These are phyloP conservation scores for Macroramphosus scolopax DNA, from an alignment of 2,797 vertebrate species.

Conservation along the genomic window DNA sequence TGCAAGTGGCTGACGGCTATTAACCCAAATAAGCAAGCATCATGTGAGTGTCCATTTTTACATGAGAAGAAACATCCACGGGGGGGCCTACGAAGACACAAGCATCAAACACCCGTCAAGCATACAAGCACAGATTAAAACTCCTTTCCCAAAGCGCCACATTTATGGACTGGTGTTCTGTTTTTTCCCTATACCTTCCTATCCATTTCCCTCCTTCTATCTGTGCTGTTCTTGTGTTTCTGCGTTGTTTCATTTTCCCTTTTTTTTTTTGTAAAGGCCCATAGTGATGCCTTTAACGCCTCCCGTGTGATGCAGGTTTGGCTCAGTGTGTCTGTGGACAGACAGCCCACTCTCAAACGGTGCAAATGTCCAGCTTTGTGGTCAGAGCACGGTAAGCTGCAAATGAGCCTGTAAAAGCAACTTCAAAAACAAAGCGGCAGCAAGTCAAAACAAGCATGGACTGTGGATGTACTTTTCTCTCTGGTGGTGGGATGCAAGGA, in stretches of 20 bases:
- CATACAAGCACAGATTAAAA: constrained; percentile 74
- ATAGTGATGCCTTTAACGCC: constrained; percentile 89
- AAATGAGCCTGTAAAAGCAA: constrained; percentile 59
- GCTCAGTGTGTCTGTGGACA: constrained; percentile 92
- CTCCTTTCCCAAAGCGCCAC: constrained; percentile 63
- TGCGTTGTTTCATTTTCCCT: constrained; percentile 55
- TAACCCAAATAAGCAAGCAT: constrained; percentile 56
- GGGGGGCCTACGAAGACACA: constrained; percentile 77
- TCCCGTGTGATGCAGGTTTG: constrained; percentile 98
- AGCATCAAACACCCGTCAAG: constrained; percentile 75
- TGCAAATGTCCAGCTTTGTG: constrained; percentile 83
- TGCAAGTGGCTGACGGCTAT: constrained; percentile 56
- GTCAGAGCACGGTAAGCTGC: constrained; percentile 76
- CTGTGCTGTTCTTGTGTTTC: constrained; percentile 74
- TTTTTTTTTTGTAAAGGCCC: constrained; percentile 63
- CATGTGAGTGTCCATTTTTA: constrained; percentile 67
- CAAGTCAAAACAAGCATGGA: constrained; percentile 61
- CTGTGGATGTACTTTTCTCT: constrained; percentile 67
- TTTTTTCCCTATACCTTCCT: constrained; percentile 61
- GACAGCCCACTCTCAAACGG: constrained; percentile 90
- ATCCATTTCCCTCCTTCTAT: constrained; percentile 56
- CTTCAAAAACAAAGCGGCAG: constrained; percentile 51
- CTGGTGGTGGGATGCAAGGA: constrained; percentile 65
- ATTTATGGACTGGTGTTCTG: constrained; percentile 77
- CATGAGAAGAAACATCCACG: constrained; percentile 76